Evolutionary conservation across 2,797 vertebrate species (phyloP), one percentile per base, ranked within the genome.

Genomic region (Catamblyrhynchus diadema): DNA sequence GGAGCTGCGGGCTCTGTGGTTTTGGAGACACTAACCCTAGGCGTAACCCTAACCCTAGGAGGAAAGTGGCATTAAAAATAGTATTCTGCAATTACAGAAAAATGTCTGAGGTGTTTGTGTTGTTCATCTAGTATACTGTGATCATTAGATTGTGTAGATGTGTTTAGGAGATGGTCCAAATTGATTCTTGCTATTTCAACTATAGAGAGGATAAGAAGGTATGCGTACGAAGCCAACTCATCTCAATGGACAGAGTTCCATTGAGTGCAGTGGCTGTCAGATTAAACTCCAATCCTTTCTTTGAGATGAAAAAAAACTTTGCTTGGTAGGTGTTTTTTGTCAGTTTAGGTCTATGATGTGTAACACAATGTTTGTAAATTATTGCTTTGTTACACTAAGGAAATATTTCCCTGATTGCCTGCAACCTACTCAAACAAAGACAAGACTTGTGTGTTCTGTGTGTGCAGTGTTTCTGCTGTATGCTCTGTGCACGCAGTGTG

Each of bases 401-500:
- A 75, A 64, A 51, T 81, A 65, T 42, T 65, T 73, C 35, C 45
- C 54, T 33, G 28, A 13, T 48, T 69, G 21, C 0, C 1, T 50
- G 30, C 45, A 70, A 59, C 8, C 27, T 59, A 22, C 19, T 8
- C 17, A 44, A 33, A 44, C 14, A 23, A 56, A 86, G 28, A 14
- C 14, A 72, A 42, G 9, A 19, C 21, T 50, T 23, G 9, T 23
- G 23, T 33, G 14, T 17, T 48, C 53, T 30, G 14, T 53, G 41
- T 32, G 21, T 30, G n/a, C 2, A 56, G 41, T 15, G n/a, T 19
- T 77, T 42, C 33, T 71, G 13, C 33, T 54, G 25, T 11, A 4
- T 16, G 27, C 5, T 74, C 20, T 41, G 24, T 4, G n/a, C 30
- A 65, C 0, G 1, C 14, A 14, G 8, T n/a, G 33, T 53, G 32